Conservation (phyloP, 2,888 invertebrate genomes). For the Caenorhabditis becei region DNA sequence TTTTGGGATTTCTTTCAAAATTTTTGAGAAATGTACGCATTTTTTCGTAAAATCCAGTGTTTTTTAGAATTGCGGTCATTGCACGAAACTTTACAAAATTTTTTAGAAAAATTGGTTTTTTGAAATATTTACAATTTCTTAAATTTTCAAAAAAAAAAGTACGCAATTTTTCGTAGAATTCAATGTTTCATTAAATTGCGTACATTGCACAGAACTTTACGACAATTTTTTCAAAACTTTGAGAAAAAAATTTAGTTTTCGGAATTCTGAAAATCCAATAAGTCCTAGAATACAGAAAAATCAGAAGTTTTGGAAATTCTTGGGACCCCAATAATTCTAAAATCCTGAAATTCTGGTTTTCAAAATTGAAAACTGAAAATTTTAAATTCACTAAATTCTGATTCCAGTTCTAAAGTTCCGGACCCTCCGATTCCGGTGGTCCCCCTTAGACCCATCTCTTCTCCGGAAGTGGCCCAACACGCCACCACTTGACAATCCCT, state of each 20-base stretch:
- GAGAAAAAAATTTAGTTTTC: neutral
- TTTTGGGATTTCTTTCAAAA: too few species aligned
- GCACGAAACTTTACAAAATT: too few species aligned
- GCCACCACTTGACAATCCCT: conserved; percentile 1
- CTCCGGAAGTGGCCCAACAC: neutral
- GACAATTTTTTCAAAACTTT: neutral
- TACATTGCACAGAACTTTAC: too few species aligned
- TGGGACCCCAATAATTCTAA: too few species aligned
- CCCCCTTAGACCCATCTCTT: neutral
- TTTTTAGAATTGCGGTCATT: too few species aligned
- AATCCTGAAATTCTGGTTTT: neutral
- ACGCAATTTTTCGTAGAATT: too few species aligned
- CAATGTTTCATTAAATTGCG: too few species aligned
- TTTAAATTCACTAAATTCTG: neutral
- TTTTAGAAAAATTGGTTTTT: too few species aligned
- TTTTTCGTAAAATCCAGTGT: too few species aligned
- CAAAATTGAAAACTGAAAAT: neutral
- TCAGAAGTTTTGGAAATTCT: neutral
- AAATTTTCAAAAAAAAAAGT: neutral
- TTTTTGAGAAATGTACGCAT: too few species aligned
- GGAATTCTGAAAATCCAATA: neutral
- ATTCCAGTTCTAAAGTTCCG: neutral
- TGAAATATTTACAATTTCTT: too few species aligned
- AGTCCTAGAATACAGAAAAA: neutral
- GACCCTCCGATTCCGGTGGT: neutral